These are phyloP conservation scores for Hucho hucho DNA, from an alignment of 2,113 vertebrate genomes.

Conservation along the genomic window DNA sequence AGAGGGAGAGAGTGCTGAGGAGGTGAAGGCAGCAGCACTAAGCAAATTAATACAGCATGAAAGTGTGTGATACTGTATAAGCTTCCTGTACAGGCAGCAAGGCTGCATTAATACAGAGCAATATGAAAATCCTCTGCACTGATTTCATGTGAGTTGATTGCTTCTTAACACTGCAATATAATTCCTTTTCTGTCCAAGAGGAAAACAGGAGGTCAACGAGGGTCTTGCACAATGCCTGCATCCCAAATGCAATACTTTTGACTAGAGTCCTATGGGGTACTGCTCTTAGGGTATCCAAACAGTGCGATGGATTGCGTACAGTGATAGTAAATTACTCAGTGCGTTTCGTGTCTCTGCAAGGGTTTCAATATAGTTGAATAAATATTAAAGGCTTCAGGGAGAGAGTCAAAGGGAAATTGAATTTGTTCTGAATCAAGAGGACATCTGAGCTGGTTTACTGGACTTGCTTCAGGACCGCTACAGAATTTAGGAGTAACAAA, in stretches of 20 bases:
- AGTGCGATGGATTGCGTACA: neutral
- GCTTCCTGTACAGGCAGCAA: neutral
- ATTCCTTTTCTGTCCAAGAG: neutral
- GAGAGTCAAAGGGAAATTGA: slow-evolving; percentile 7
- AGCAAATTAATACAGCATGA: too few species aligned
- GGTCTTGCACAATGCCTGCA: slow-evolving; percentile 6
- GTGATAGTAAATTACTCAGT: slow-evolving; percentile 8
- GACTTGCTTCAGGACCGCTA: neutral
- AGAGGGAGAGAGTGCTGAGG: neutral
- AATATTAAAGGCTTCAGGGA: slow-evolving; percentile 15
- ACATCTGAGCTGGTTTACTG: slow-evolving; percentile 24
- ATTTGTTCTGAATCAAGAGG: slow-evolving; percentile 9
- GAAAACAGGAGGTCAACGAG: slow-evolving; percentile 1
- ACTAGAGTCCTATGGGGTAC: neutral
- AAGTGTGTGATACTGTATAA: neutral
- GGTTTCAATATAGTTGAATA: slow-evolving; percentile 21
- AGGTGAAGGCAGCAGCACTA: neutral
- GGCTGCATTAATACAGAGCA: neutral
- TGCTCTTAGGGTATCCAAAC: slow-evolving; percentile 5
- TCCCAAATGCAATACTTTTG: too few species aligned
- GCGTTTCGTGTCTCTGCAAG: neutral
- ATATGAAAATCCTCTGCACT: neutral
- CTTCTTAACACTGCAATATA: neutral
- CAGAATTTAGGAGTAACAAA: neutral
- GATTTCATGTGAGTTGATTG: neutral